Conservation (phyloP, 2,797 vertebrate genomes). For the Muraenolepis orangiensis region DNA sequence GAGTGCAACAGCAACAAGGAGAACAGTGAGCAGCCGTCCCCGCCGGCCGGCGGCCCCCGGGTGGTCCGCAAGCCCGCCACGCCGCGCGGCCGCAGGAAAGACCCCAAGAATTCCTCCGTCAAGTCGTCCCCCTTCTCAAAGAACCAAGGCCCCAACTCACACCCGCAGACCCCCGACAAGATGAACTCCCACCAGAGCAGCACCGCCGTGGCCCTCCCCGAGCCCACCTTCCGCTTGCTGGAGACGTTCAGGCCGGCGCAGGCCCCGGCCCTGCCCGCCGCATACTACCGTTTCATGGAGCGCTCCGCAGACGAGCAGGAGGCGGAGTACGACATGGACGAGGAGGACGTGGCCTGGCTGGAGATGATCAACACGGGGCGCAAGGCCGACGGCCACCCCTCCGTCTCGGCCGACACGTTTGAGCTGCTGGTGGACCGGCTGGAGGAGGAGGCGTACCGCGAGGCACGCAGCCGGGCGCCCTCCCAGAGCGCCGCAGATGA, state of each 20-base stretch:
- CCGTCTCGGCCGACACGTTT: slow-evolving; percentile 86
- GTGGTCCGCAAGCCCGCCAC: slow-evolving; percentile 72
- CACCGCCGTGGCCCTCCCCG: slow-evolving; percentile 79
- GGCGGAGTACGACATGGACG: slow-evolving; percentile 98
- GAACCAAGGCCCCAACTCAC: slow-evolving; percentile 41
- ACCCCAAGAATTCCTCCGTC: slow-evolving; percentile 77
- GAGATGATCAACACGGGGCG: slow-evolving; percentile 96
- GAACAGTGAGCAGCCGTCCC: slow-evolving; percentile 83
- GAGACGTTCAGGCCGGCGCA: slow-evolving; percentile 74
- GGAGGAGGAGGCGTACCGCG: slow-evolving; percentile 91
- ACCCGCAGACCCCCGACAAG: slow-evolving; percentile 69
- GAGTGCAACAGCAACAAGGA: slow-evolving; percentile 93
- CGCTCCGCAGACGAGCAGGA: slow-evolving; percentile 87
- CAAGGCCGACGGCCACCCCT: slow-evolving; percentile 83
- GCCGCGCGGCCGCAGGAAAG: slow-evolving; percentile 84
- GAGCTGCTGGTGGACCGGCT: slow-evolving; percentile 91
- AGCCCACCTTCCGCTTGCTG: slow-evolving; percentile 86
- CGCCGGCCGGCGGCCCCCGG: slow-evolving; percentile 69
- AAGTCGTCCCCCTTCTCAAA: slow-evolving; percentile 39
- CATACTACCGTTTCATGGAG: slow-evolving; percentile 90
- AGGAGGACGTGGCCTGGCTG: slow-evolving; percentile 95
- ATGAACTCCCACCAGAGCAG: slow-evolving; percentile 59
- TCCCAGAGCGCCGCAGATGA: slow-evolving; percentile 89
- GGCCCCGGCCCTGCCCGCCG: slow-evolving; percentile 78
- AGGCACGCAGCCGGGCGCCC: slow-evolving; percentile 85